Evolutionary conservation across 2,797 vertebrate genomes (phyloP).

Genomic region (Uromys caudimaculatus): DNA sequence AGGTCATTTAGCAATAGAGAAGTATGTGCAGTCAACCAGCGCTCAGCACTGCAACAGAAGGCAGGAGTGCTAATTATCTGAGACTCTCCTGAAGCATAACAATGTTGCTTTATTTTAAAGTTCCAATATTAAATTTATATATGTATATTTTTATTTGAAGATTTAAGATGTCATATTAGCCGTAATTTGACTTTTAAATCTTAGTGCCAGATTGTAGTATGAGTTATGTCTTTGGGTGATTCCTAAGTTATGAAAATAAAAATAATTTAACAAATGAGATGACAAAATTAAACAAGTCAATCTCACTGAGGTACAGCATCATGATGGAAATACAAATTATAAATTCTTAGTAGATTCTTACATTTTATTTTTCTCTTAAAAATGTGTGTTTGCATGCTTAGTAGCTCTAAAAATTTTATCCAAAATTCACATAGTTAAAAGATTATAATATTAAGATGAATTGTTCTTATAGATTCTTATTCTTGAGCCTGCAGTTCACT

Average conservation of each 20-base stretch:
- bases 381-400: background rate
- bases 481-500: background rate
- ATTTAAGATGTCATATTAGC: background rate
- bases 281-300: background rate
- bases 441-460: background rate
- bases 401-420: background rate
- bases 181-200: slow-evolving; percentile 32
- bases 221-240: background rate
- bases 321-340: background rate
- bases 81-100: background rate
- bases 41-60: background rate
- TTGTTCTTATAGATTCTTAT: background rate
- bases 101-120: background rate
- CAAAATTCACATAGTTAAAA: slow-evolving; percentile 13
- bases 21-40: slow-evolving; percentile 45
- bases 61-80: background rate
- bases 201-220: background rate
- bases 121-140: background rate
- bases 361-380: slow-evolving; percentile 24
- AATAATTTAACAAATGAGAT: slow-evolving; percentile 17
- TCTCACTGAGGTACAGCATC: background rate
- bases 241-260: slow-evolving; percentile 8
- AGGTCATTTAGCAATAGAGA: slow-evolving; percentile 50
- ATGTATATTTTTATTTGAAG: background rate
- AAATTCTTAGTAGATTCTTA: background rate